phyloP scores from a whole-genome alignment of 2,888 invertebrate genomes.

The Sarcophaga rosellei region DNA sequence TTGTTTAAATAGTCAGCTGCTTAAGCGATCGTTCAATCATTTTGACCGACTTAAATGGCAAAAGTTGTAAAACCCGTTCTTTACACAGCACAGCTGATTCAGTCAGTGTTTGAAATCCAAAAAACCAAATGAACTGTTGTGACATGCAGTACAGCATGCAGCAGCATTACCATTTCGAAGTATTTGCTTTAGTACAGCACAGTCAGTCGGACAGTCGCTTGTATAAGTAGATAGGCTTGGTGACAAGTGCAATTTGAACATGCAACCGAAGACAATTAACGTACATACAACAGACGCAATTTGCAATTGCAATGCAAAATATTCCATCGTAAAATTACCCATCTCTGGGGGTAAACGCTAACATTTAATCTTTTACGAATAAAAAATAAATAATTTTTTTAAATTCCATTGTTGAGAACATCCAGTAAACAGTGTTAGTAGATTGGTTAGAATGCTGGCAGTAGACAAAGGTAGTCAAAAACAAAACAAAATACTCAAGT shows the following conservation, averaged over 20 bases:
- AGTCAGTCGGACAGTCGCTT: too few species aligned
- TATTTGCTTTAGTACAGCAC: not conserved
- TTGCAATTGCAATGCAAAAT: too few species aligned
- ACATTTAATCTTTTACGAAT: too few species aligned
- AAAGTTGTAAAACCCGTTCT: constrained; percentile 71
- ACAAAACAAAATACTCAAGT: not conserved
- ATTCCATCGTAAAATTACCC: not conserved
- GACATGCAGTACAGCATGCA: not conserved
- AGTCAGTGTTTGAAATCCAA: not conserved
- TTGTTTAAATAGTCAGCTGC: constrained; percentile 67
- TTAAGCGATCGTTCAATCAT: constrained; percentile 68
- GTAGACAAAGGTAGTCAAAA: too few species aligned
- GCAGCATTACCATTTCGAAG: not conserved
- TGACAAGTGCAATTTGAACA: constrained; percentile 62
- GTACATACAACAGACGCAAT: too few species aligned
- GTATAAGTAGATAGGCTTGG: constrained; percentile 22
- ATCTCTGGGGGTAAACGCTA: too few species aligned
- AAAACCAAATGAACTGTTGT: not conserved
- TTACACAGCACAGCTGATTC: constrained; percentile 27
- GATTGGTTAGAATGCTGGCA: too few species aligned
- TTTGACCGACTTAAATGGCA: constrained; percentile 72
- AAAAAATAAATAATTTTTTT: too few species aligned
- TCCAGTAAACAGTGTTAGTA: too few species aligned
- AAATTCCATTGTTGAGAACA: too few species aligned
- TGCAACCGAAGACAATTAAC: not conserved